Percentiles rank a stretch among this genome's conserved stretches.
Conservation (phyloP, 2,113 vertebrate genomes). For the Eupsittula cactorum region DNA sequence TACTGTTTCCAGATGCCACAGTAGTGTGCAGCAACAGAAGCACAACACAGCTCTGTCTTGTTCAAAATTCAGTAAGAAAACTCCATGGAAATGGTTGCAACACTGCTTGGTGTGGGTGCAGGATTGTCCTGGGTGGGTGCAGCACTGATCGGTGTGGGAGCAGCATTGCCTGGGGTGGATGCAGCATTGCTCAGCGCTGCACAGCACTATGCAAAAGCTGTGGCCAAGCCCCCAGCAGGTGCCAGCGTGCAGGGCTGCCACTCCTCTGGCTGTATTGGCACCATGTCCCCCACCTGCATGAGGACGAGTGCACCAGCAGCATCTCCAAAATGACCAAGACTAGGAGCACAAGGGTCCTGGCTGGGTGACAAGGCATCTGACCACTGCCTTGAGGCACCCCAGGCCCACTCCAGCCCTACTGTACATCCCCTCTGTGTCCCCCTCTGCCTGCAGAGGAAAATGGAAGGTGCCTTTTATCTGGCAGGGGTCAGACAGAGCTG, state of each 20-base stretch:
- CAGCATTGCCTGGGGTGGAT: neutral
- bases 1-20: neutral
- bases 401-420: neutral
- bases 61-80: neutral
- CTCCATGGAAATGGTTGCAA: neutral
- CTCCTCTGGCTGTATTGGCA: neutral
- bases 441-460: constrained; percentile 35
- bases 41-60: neutral
- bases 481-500: constrained; percentile 76
- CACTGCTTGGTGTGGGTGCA: neutral
- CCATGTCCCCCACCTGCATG: neutral
- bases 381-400: rapidly evolving
- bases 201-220: neutral
- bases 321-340: neutral
- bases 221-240: neutral
- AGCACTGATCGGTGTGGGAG: too few species aligned
- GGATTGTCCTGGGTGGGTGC: neutral
- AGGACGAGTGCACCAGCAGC: neutral
- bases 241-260: neutral
- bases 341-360: neutral
- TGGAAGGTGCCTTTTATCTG: constrained; percentile 81
- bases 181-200: neutral
- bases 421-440: neutral
- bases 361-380: neutral
- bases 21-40: neutral